Percentiles rank a stretch among this genome's conserved stretches.
Evolutionary conservation across 2,113 vertebrate genomes (phyloP).

Genomic region (Solea senegalensis): DNA sequence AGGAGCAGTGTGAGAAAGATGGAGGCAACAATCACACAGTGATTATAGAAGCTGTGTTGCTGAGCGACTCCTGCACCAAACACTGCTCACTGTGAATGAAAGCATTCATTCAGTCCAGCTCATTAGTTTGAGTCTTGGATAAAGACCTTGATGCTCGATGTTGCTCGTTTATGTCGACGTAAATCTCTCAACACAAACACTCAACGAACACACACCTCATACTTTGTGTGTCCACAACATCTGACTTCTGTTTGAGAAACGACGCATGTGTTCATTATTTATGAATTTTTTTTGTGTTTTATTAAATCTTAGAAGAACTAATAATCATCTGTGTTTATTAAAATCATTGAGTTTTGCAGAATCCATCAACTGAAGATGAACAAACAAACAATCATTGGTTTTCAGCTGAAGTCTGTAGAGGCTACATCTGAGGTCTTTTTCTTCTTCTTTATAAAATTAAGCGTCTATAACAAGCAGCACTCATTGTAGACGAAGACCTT

Average conservation of each 20-base stretch:
- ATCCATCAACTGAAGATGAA: no score
- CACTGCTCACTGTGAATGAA: constrained; percentile 72
- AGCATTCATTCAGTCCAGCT: constrained; percentile 68
- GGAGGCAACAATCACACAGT: constrained; percentile 63
- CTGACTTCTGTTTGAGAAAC: constrained; percentile 11
- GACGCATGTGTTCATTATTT: neutral
- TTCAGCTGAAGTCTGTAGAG: neutral
- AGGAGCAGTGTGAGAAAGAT: neutral
- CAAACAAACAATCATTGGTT: no score
- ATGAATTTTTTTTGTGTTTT: no score
- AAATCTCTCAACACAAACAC: constrained; percentile 52
- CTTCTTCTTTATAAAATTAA: neutral
- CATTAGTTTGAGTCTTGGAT: constrained; percentile 72
- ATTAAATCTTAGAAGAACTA: no score
- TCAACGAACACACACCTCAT: constrained; percentile 28
- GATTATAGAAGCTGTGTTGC: constrained; percentile 71
- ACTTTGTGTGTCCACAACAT: constrained; percentile 3
- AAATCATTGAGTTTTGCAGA: no score
- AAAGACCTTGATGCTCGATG: neutral
- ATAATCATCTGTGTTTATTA: no score
- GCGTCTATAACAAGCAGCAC: neutral
- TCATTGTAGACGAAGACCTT: neutral
- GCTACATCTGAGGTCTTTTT: neutral
- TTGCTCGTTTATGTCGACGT: constrained; percentile 56
- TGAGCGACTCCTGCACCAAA: constrained; percentile 69